Percentiles rank a stretch among this genome's conserved stretches.
Evolutionary conservation across 2,888 invertebrate species (phyloP).

Genomic region (Pristionchus maxplancki): DNA sequence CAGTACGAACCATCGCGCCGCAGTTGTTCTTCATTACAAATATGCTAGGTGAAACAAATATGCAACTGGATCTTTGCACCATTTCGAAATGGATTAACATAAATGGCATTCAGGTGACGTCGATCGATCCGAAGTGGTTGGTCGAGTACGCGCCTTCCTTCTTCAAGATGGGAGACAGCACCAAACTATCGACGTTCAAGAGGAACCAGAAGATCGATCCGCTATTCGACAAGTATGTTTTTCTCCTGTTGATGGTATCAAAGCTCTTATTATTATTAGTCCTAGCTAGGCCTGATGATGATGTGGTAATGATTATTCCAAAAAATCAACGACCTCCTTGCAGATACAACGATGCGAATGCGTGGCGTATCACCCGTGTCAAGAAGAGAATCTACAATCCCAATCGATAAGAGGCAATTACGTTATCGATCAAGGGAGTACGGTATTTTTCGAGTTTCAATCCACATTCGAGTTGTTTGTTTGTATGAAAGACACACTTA

Average conservation of each 20-base stretch:
- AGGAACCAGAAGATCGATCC: conserved; percentile 98
- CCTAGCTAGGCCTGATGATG: background rate
- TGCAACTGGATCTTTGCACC: no score
- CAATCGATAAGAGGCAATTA: conserved; percentile 68
- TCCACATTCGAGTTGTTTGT: conserved; percentile 1
- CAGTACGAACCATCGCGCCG: no score
- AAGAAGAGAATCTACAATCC: conserved; percentile 78
- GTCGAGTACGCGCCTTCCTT: conserved; percentile 99
- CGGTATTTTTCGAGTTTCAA: background rate
- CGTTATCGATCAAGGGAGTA: background rate
- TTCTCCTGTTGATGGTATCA: no score
- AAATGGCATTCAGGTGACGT: conserved; percentile 78
- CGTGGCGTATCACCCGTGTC: conserved; percentile 93
- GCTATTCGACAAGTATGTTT: conserved; percentile 88
- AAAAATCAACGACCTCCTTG: background rate
- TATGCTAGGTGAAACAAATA: no score
- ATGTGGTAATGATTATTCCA: background rate
- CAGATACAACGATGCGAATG: conserved; percentile 90
- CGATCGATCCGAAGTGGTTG: conserved; percentile 97
- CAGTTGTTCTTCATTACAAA: no score
- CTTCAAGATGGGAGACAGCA: conserved; percentile 98
- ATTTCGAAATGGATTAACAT: no score
- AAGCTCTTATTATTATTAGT: background rate
- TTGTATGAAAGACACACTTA: background rate
- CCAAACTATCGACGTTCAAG: conserved; percentile 97